Base-by-base conservation (phyloP, 2,797 vertebrate genomes). In the Cephalopachus bancanus region DNA sequence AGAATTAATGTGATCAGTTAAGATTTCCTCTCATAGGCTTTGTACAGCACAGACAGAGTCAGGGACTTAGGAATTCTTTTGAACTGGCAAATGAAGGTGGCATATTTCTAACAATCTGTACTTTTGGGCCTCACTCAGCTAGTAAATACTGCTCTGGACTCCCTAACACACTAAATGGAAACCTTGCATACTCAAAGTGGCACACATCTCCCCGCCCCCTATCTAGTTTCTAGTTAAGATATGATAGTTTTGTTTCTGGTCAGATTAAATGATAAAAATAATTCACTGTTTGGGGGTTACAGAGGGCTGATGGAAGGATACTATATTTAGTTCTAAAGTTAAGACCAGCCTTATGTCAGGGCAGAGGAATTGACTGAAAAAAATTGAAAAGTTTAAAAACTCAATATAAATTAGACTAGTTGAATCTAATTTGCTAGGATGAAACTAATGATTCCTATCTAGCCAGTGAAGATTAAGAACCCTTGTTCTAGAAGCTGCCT, bases 1-100 rank as follows among this genome's bases (percentile, higher is more conserved):
- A 75, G 60, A 81, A 86, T 91, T 71, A 86, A 88, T 80, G 15
- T 89, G 60, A 81, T 72, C 62, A 94, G 44, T 83, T 88, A 88
- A 78, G 51, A 83, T 84, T 19, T 33, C 26, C 20, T 30, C 8
- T 55, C 33, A 79, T 2, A 94, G 71, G 51, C 10, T 83, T n/a
- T 91, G 16, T 24, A 72, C 33, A 93, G 37, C 59, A 94, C n/a
- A 78, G 7, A 76, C 30, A 78, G 20, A 53, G 17, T 89, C 60
- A 95, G 19, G 64, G 93, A 72, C 62, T 51, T 67, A 53, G n/a
- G 37, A 5, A 64, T 92, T 51, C 51, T 91, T 91, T n/a, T 86
- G 51, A 95, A 94, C 30, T 71, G 37, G 90, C 79, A n/a, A 93
- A 10, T 62, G 14, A 89, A 24, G 44, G 44, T 90, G 28, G 3